These are phyloP conservation scores for Callopanchax toddi DNA, from an alignment of 2,113 vertebrate genomes.

Conservation along the genomic window DNA sequence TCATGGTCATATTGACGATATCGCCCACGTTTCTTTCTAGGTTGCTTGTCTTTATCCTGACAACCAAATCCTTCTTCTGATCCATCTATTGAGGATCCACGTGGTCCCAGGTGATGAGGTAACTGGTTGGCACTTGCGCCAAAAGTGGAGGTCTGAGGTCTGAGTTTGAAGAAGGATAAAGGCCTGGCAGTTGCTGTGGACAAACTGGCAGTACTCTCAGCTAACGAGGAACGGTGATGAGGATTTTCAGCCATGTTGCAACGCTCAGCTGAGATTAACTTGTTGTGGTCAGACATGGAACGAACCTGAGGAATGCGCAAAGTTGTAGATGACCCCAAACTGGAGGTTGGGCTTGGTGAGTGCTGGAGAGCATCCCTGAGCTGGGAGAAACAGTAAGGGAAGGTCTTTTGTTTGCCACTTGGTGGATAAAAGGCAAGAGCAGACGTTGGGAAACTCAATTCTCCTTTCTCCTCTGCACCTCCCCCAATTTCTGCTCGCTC, in stretches of 20 bases:
- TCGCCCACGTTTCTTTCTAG: slow-evolving; percentile 96
- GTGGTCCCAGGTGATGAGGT: slow-evolving; percentile 75
- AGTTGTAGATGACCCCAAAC: slow-evolving; percentile 48
- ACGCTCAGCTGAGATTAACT: slow-evolving; percentile 47
- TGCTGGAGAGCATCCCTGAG: slow-evolving; percentile 82
- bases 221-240: slow-evolving; percentile 60
- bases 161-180: slow-evolving; percentile 67
- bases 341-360: slow-evolving; percentile 64
- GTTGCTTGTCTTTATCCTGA: slow-evolving; percentile 97
- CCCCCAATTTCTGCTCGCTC: slow-evolving; percentile 72
- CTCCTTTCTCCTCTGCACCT: slow-evolving; percentile 80
- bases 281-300: slow-evolving; percentile 56
- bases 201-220: slow-evolving; percentile 49
- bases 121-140: slow-evolving; percentile 89
- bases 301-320: slow-evolving; percentile 78
- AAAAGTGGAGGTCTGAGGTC: slow-evolving; percentile 64
- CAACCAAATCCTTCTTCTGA: slow-evolving; percentile 88
- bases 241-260: slow-evolving; percentile 43
- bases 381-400: slow-evolving; percentile 86
- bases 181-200: slow-evolving; percentile 50
- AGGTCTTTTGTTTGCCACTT: slow-evolving; percentile 48
- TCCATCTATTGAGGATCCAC: slow-evolving; percentile 84
- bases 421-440: slow-evolving; percentile 55
- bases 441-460: slow-evolving; percentile 53
- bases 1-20: slow-evolving; percentile 98